Conservation (phyloP, 2,888 invertebrate genomes). For the Cyaniris semiargus region DNA sequence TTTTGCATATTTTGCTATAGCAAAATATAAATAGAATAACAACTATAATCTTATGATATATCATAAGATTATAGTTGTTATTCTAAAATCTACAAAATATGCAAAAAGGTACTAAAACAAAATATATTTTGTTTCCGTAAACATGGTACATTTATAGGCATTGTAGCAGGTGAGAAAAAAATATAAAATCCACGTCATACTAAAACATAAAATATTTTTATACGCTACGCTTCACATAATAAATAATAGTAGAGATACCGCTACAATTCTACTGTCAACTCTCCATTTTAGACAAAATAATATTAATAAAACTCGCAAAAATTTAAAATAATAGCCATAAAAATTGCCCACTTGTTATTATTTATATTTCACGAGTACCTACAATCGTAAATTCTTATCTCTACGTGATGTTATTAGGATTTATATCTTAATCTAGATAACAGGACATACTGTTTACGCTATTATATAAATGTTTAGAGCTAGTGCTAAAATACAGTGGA, state of each 20-base stretch:
- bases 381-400: not conserved
- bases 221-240: not conserved
- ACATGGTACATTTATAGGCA: not conserved
- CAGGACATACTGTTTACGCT: not conserved
- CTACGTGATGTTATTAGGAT: not conserved
- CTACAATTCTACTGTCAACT: not conserved
- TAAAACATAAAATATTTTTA: not conserved
- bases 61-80: not conserved
- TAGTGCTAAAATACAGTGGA: not conserved
- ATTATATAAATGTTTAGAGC: not conserved
- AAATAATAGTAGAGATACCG: not conserved
- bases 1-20: not conserved
- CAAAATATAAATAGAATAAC: no score
- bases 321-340: not conserved
- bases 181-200: not conserved
- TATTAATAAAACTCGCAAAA: not conserved
- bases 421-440: constrained; percentile 9
- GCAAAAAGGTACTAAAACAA: not conserved
- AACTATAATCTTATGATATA: no score
- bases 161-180: not conserved
- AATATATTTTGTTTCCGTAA: not conserved
- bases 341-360: constrained; percentile 1
- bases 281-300: not conserved
- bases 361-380: not conserved
- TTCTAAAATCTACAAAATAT: not conserved